phyloP scores from a whole-genome alignment of 2,113 vertebrate genomes.

The Charadrius vociferus region DNA sequence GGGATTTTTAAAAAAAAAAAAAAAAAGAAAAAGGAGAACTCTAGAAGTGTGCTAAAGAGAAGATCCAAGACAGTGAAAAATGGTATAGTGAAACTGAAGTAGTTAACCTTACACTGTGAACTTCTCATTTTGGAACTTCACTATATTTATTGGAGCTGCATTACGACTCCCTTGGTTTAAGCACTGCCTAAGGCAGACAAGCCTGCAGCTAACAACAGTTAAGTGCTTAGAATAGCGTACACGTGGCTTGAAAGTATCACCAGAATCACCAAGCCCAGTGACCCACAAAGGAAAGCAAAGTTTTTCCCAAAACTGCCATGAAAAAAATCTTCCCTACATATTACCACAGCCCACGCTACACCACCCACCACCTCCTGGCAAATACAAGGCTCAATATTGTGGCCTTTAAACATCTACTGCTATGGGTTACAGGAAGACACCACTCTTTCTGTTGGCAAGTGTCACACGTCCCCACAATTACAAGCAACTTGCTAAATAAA shows the following conservation, averaged over 20 bases:
- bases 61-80: neutral
- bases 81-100: neutral
- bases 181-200: neutral
- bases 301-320: neutral
- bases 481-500: neutral
- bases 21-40: rapidly evolving
- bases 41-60: neutral
- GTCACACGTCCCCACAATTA: neutral
- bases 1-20: neutral
- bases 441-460: neutral
- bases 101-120: neutral
- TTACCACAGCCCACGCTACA: neutral
- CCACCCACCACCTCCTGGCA: neutral
- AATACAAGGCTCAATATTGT: neutral
- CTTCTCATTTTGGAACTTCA: neutral
- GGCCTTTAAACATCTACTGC: neutral
- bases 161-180: neutral
- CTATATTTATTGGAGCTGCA: neutral
- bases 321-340: neutral
- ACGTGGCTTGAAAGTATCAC: neutral
- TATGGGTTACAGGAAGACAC: neutral
- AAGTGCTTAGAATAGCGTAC: neutral
- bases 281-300: neutral
- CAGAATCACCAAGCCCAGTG: neutral
- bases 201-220: neutral